These are phyloP conservation scores for Leptoclinus maculatus DNA, from an alignment of 2,797 vertebrate genomes.

Conservation along the genomic window DNA sequence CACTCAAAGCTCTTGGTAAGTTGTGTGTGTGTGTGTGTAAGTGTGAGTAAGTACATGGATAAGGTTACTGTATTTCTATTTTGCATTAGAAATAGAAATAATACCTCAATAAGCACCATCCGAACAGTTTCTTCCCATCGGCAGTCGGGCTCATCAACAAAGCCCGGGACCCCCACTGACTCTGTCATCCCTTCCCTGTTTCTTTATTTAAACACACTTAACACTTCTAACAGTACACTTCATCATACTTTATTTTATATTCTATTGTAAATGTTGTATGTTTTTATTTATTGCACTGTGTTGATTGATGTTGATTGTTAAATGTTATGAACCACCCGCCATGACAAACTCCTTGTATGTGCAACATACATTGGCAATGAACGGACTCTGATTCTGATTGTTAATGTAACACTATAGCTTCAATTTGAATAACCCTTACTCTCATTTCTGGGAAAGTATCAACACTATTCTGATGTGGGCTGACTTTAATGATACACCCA, in stretches of 20 bases:
- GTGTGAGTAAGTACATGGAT: neutral
- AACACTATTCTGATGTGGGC: neutral
- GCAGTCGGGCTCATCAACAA: no score
- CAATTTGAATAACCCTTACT: neutral
- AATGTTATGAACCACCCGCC: no score
- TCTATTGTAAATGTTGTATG: no score
- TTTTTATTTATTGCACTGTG: no score
- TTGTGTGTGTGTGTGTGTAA: neutral
- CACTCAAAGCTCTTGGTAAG: conserved; percentile 90
- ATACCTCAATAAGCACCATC: neutral
- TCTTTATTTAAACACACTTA: no score
- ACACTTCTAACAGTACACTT: no score
- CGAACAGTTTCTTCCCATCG: neutral
- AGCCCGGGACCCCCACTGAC: no score
- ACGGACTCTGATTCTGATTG: neutral
- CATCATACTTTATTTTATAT: no score
- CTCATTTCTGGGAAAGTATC: neutral
- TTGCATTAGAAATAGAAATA: neutral
- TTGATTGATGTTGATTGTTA: no score
- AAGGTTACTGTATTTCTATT: neutral
- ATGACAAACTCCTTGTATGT: no score
- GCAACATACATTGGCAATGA: no score
- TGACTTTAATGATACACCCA: neutral
- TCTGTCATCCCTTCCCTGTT: no score
- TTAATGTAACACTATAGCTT: neutral